Percentiles rank a stretch among this genome's conserved stretches.
Conservation (phyloP, 2,113 vertebrate species). For the Cyprinodon brontotheroides region DNA sequence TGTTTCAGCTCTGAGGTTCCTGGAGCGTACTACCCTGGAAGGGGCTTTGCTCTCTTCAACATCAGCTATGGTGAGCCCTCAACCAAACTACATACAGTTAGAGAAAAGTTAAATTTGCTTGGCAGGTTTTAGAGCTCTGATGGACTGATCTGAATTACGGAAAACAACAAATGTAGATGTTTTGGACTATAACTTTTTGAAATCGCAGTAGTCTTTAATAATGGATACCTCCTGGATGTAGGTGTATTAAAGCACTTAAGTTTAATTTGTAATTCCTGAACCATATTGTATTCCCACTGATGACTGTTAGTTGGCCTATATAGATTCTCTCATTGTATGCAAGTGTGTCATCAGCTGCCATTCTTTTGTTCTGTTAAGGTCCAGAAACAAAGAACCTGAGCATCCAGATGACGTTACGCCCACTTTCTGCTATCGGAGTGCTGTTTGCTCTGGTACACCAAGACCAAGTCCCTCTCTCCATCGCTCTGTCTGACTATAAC, state of each 20-base stretch:
- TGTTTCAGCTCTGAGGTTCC: constrained; percentile 85
- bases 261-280: constrained; percentile 18
- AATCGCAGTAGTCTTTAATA: not conserved
- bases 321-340: not conserved
- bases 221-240: not conserved
- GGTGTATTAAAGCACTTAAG: not conserved
- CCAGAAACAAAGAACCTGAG: constrained; percentile 82
- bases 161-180: not conserved
- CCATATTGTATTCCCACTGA: constrained; percentile 18
- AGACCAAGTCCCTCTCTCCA: constrained; percentile 85
- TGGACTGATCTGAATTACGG: too few species aligned
- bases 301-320: not conserved
- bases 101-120: not conserved
- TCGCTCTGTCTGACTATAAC: constrained; percentile 90
- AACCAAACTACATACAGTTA: not conserved
- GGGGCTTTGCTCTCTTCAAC: constrained; percentile 87
- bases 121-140: too few species aligned
- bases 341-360: constrained; percentile 1
- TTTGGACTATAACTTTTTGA: not conserved
- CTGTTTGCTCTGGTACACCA: constrained; percentile 87
- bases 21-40: constrained; percentile 89
- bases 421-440: constrained; percentile 87
- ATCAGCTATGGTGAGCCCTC: constrained; percentile 80
- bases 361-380: constrained; percentile 8
- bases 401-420: constrained; percentile 82